Base-by-base conservation (phyloP, 1,140 invertebrate genomes). In the Adelges cooleyi region DNA sequence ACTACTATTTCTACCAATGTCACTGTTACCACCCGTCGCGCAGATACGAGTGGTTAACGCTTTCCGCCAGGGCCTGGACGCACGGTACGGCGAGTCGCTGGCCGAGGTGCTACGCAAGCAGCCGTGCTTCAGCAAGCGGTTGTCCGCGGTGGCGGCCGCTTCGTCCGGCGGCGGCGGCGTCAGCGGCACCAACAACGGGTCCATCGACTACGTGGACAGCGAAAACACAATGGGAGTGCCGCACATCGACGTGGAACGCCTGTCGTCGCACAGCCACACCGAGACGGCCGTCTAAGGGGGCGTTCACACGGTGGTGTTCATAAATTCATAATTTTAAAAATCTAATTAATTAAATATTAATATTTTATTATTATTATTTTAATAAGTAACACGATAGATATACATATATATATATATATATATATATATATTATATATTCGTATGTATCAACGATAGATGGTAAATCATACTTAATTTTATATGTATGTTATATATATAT, bases 251-350 rank as follows among this genome's bases (percentile, higher is more conserved):
- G 88, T 92, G 72, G 90, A 92, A 77, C 84, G 89, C 68, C 82
- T 93, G 68, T 90, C 89, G 71, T 89, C 87, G 71, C 88, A 91
- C 80, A 91, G 88, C 80, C 90, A 93, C 78, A 92, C 90, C 70
- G 90, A 92, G 79, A 92, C 90, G 69, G 90, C 90, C 72, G 89
- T 92, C 74, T 92, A 90, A 80, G n/a, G n/a, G n/a, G n/a, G n/a
- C n/a, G n/a, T n/a, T n/a, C n/a, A n/a, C n/a, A n/a, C n/a, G n/a
- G n/a, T n/a, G n/a, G n/a, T n/a, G n/a, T n/a, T n/a, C n/a, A n/a
- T n/a, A n/a, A n/a, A n/a, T n/a, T n/a, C n/a, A n/a, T n/a, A n/a
- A n/a, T n/a, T n/a, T n/a, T n/a, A n/a, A n/a, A n/a, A n/a, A n/a
- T n/a, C n/a, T n/a, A n/a, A n/a, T n/a, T n/a, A n/a, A n/a, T n/a